A percentile compares a stretch with the other conserved stretches of the same genome.
Conservation (phyloP, 2,888 invertebrate species). For the Lepidonotus clava region DNA sequence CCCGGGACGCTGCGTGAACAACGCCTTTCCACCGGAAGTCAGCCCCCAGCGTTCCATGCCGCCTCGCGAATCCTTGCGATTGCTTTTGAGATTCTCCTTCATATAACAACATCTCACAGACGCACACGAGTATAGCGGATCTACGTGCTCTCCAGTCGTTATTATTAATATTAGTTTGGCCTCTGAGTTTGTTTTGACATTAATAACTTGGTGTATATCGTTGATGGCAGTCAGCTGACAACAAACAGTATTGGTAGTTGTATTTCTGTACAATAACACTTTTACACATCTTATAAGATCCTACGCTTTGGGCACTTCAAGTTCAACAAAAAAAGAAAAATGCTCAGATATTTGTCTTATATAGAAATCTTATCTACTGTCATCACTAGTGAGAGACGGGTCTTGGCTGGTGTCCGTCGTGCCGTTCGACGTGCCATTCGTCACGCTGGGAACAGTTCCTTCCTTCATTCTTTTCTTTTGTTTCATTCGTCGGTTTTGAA, state of each 20-base stretch:
- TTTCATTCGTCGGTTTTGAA: conserved; percentile 81
- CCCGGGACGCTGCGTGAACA: too few relatives aligned
- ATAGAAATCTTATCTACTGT: conserved; percentile 51
- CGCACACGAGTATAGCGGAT: too few relatives aligned
- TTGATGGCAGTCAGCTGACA: background rate
- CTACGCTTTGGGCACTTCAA: conserved; percentile 53
- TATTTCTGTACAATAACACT: conserved; percentile 49
- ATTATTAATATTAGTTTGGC: background rate
- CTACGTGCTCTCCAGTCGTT: background rate
- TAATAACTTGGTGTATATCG: background rate
- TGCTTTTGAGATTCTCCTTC: background rate
- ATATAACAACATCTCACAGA: too few relatives aligned
- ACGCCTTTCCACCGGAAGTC: conserved; percentile 20
- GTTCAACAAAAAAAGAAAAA: conserved; percentile 46
- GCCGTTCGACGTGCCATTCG: background rate
- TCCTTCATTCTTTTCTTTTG: conserved; percentile 80
- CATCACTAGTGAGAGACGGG: conserved; percentile 53
- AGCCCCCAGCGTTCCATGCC: background rate
- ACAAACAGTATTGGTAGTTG: background rate
- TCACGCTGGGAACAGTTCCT: conserved; percentile 60
- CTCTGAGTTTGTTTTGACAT: conserved; percentile 17
- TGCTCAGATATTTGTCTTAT: background rate
- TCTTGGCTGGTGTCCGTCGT: conserved; percentile 28
- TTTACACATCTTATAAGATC: conserved; percentile 22
- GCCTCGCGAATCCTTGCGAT: background rate